These are phyloP conservation scores for Pagrus major DNA, from an alignment of 2,113 vertebrate genomes.

Conservation along the genomic window DNA sequence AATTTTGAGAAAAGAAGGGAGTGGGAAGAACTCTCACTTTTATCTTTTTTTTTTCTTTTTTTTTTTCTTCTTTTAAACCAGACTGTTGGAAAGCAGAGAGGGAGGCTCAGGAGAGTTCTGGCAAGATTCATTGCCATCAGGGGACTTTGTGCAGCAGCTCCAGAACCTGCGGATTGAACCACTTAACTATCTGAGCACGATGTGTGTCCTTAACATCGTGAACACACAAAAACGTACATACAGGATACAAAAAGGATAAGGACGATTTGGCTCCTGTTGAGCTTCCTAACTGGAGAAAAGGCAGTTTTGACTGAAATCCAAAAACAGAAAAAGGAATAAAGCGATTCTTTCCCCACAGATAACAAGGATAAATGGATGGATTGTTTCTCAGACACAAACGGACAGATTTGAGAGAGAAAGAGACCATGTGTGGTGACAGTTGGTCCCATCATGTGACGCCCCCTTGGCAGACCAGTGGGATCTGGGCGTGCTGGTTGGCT, in stretches of 20 bases:
- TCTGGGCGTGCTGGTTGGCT: constrained; percentile 72
- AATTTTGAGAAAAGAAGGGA: constrained; percentile 28
- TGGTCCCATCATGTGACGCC: constrained; percentile 76
- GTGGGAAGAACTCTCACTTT: constrained; percentile 28
- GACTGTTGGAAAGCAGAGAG: constrained; percentile 34
- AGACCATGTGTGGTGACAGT: constrained; percentile 82
- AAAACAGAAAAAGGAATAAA: background rate
- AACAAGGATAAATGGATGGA: constrained; percentile 52
- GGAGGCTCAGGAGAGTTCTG: constrained; percentile 31
- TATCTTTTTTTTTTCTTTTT: constrained; percentile 11
- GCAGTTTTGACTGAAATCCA: background rate
- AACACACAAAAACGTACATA: background rate
- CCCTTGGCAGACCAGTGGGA: constrained; percentile 65
- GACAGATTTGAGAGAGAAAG: constrained; percentile 67
- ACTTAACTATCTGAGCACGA: constrained; percentile 29
- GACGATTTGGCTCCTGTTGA: background rate
- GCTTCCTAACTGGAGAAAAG: background rate
- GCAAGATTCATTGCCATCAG: constrained; percentile 31
- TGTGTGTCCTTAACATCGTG: constrained; percentile 6
- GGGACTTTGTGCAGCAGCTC: constrained; percentile 34
- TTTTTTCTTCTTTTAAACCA: constrained; percentile 1
- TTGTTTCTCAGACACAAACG: constrained; percentile 56
- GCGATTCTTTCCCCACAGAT: background rate
- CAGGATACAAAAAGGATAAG: background rate
- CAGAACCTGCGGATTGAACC: constrained; percentile 33